Evolutionary conservation across 1,140 invertebrate genomes (phyloP), one percentile per base, ranked within the genome.

Genomic region (Galleria mellonella): DNA sequence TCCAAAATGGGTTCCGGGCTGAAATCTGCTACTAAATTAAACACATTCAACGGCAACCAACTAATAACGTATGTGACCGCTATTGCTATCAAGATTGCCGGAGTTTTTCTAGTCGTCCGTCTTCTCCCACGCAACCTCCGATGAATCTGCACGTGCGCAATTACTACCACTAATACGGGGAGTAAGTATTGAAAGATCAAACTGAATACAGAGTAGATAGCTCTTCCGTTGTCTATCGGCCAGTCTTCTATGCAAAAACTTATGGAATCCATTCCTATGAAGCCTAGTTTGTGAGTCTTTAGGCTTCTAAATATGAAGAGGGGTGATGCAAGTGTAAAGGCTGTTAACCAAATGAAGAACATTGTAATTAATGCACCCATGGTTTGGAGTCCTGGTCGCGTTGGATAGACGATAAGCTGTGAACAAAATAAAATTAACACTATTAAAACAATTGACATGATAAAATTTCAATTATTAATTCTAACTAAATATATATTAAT

Each of bases 371-470:
- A 87, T 0, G 93, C 93, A 4, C 93, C 92, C 44, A 93, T 87
- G 44, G 91, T 90, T 69, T 94, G 91, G 43, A 95, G 88, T 53
- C 89, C 92, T 52, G 92, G 91, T 41, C 91, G 89, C 0, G 94
- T 96, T 17, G 95, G 94, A 72, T 95, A 94, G 0, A 97, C 91
- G 66, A 96, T 96, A 4, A 96, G 90, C 90, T 95, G 89, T 35
- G 66, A 63, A 72, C 62, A 77, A 83, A n/a, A 82, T 51, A 41
- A 47, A 41, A 49, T 28, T 7, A n/a, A n/a, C n/a, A n/a, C 35
- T 32, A 32, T 40, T 17, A 39, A 2, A 32, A 17, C 9, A 10
- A 7, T 13, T 15, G 10, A 46, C 38, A 39, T 11, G 4, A 35
- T 14, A 4, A 35, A 11, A 1, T 8, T 11, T 35, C n/a, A 14